Evolutionary conservation across 2,888 invertebrate genomes (phyloP).

Genomic region (Eretmocerus hayati): DNA sequence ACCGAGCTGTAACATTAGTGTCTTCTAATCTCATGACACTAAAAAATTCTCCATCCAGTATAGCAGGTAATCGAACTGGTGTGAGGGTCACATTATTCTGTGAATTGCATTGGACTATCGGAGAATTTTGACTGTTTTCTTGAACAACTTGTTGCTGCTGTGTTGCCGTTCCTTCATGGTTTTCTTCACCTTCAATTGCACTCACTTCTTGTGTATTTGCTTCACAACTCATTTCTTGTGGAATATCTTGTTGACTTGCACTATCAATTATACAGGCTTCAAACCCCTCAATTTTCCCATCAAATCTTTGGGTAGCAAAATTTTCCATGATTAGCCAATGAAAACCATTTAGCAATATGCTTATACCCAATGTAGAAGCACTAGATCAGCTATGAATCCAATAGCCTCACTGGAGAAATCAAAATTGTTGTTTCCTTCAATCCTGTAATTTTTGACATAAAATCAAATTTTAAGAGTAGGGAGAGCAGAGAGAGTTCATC

Average conservation of each 20-base stretch:
- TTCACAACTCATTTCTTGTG: constrained; percentile 30
- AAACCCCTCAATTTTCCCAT: constrained; percentile 40
- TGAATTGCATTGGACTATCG: constrained; percentile 32
- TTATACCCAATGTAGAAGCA: too few species aligned
- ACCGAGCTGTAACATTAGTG: constrained; percentile 42
- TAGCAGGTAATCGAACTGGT: constrained; percentile 42
- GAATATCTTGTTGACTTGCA: constrained; percentile 32
- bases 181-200: constrained; percentile 31
- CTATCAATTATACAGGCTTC: constrained; percentile 38
- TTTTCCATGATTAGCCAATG: constrained; percentile 34
- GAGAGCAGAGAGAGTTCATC: constrained; percentile 7
- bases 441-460: not conserved
- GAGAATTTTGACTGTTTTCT: constrained; percentile 29
- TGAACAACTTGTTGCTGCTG: constrained; percentile 27
- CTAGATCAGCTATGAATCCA: not conserved
- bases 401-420: not conserved
- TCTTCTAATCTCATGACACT: constrained; percentile 43
- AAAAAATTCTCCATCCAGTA: constrained; percentile 44
- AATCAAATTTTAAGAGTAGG: not conserved
- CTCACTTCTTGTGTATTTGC: constrained; percentile 24
- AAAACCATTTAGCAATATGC: not conserved
- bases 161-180: constrained; percentile 27
- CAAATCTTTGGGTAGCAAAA: constrained; percentile 36
- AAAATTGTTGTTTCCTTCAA: not conserved
- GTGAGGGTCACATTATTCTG: constrained; percentile 39